phyloP scores from a whole-genome alignment of 2,888 invertebrate genomes.

The Diogma glabrata region DNA sequence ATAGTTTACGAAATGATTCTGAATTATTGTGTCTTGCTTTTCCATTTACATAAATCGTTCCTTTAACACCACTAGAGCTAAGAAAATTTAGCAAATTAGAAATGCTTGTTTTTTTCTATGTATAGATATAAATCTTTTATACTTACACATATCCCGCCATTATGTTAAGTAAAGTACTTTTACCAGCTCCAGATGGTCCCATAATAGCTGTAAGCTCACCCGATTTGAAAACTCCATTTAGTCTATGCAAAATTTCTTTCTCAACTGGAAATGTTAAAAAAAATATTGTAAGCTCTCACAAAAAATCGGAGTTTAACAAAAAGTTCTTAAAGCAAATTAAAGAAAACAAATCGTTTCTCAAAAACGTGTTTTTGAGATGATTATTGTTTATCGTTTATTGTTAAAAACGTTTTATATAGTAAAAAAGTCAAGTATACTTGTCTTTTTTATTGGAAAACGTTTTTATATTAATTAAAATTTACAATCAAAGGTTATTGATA shows the following conservation, averaged over 20 bases:
- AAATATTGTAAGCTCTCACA: no score
- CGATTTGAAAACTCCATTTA: conserved; percentile 47
- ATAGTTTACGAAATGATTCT: conserved; percentile 57
- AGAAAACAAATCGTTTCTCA: no score
- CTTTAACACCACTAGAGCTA: conserved; percentile 59
- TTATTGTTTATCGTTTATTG: no score
- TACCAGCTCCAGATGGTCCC: conserved; percentile 62
- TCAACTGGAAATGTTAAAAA: conserved; percentile 29
- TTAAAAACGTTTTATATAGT: no score
- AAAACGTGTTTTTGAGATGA: no score
- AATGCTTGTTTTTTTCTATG: not conserved
- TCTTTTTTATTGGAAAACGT: no score
- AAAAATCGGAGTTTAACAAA: conserved; percentile 23
- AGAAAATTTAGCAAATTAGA: conserved; percentile 14
- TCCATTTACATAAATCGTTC: conserved; percentile 62
- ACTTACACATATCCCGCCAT: conserved; percentile 82
- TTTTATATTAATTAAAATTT: no score
- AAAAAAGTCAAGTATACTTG: no score
- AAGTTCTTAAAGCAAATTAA: conserved; percentile 20
- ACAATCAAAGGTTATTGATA: no score
- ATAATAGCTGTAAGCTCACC: conserved; percentile 52
- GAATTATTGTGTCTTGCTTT: conserved; percentile 44
- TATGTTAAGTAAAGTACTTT: conserved; percentile 81
- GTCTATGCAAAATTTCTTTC: conserved; percentile 47
- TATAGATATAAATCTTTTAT: no score